phyloP scores from a whole-genome alignment of 2,797 vertebrate genomes.

The Sebastes alutus region DNA sequence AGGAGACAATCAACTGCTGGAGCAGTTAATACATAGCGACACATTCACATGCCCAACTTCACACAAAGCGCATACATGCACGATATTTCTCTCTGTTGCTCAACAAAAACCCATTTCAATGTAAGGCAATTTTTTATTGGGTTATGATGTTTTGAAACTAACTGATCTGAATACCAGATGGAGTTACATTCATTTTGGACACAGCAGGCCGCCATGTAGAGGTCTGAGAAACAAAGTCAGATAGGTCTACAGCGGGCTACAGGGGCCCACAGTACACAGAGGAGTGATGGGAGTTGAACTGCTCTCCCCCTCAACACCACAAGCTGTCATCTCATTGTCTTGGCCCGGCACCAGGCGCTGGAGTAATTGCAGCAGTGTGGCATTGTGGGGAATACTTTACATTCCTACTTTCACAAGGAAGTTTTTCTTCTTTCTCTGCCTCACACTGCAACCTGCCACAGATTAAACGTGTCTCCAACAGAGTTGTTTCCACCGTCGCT shows the following conservation, averaged over 20 bases:
- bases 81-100: neutral
- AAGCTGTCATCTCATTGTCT: constrained; percentile 80
- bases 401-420: constrained; percentile 83
- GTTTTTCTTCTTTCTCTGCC: constrained; percentile 67
- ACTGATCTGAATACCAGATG: constrained; percentile 47
- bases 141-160: constrained; percentile 41
- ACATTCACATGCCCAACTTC: neutral
- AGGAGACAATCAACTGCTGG: constrained; percentile 8
- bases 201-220: constrained; percentile 20
- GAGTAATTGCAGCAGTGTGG: constrained; percentile 81
- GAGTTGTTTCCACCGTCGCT: constrained; percentile 58
- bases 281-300: constrained; percentile 57
- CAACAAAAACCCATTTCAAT: constrained; percentile 6
- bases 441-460: constrained; percentile 68
- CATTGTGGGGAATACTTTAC: constrained; percentile 82
- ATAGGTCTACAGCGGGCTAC: constrained; percentile 27
- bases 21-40: neutral
- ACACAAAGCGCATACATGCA: constrained; percentile 15
- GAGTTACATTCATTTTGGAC: constrained; percentile 39
- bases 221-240: constrained; percentile 43
- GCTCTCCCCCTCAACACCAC: constrained; percentile 62
- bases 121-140: constrained; percentile 13
- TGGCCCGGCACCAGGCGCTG: constrained; percentile 77
- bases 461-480: constrained; percentile 69
- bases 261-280: constrained; percentile 34